A percentile compares a stretch with the other conserved stretches of the same genome.
Evolutionary conservation across 1,140 invertebrate genomes (phyloP).

Genomic region (Elymnias hypermnestra): DNA sequence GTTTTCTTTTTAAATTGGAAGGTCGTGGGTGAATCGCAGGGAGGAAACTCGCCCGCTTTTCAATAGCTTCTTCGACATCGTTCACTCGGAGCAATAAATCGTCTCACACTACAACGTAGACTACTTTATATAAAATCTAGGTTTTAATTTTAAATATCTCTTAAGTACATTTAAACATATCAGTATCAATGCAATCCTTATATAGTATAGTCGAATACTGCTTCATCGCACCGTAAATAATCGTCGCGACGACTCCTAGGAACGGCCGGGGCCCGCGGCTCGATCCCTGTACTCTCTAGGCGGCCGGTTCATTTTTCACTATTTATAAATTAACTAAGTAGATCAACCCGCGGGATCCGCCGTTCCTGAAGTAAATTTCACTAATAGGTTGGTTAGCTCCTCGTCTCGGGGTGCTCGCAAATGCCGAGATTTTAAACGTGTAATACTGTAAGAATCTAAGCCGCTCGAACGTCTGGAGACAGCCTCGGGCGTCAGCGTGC

Average conservation of each 20-base stretch:
- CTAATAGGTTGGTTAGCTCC: conserved; percentile 51
- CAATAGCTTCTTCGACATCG: too few relatives aligned
- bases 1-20: background rate
- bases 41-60: too few relatives aligned
- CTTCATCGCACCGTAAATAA: conserved; percentile 16
- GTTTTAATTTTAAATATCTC: conserved; percentile 17
- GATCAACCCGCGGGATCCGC: background rate
- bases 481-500: conserved; percentile 26
- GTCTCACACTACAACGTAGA: background rate
- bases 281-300: too few relatives aligned
- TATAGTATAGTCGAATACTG: conserved; percentile 34
- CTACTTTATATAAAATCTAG: conserved; percentile 33
- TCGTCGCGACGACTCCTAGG: conserved; percentile 12
- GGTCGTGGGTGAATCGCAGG: background rate
- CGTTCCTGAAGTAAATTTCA: conserved; percentile 26
- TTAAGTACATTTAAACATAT: background rate
- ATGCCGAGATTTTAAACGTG: conserved; percentile 10
- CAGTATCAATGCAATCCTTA: conserved; percentile 14
- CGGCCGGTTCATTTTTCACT: too few relatives aligned
- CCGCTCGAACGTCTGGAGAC: conserved; percentile 2
- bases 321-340: conserved; percentile 2
- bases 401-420: conserved; percentile 18
- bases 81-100: too few relatives aligned
- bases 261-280: background rate
- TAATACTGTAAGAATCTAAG: conserved; percentile 56